Base-by-base conservation (phyloP, 2,797 vertebrate genomes). In the Gymnopithys bicolor region DNA sequence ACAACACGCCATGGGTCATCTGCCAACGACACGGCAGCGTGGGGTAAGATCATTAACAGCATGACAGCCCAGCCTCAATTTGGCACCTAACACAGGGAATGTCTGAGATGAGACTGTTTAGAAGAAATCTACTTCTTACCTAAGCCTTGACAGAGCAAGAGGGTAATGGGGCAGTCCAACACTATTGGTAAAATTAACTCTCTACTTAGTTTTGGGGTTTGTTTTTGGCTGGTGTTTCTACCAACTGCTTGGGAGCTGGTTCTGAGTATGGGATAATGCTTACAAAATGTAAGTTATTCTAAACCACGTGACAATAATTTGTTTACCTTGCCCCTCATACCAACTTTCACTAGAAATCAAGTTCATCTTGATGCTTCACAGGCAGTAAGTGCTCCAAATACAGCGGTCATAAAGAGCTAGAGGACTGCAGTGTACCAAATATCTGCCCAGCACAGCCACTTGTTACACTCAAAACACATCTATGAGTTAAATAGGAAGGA, bases 331-430 rank as follows among this genome's bases (percentile, higher is more conserved):
- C 33, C 74, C 52, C 56, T 88, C 45, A 74, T n/a, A 53, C 23
- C 74, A 95, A 63, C 53, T 64, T 82, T 92, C 3, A 19, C 71
- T 48, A 25, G 59, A 9, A n/a, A 76, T n/a, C 45, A 58, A 2
- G 2, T 33, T 91, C 86, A 81, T 67, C 21, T 74, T 25, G 58
- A 35, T 43, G 80, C 80, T 83, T 89, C 39, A 33, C 24, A 93
- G 63, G 70, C 60, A 66, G 92, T 97, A 97, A 98, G 97, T 97
- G 97, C 97, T 95, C 89, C 75, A 68, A 93, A 79, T 24, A 58
- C 1, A 69, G 74, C 82, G 80, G 66, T 75, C 52, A 87, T 13
- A 92, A 94, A 93, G 74, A 85, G 64, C 75, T 77, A 70, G 64
- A 95, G 70, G 85, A 94, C 2, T 77, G 58, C 83, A 64, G 66